Evolutionary conservation across 1,140 invertebrate species (phyloP), one percentile per base, ranked within the genome.

Genomic region (Euglossa dilemma): DNA sequence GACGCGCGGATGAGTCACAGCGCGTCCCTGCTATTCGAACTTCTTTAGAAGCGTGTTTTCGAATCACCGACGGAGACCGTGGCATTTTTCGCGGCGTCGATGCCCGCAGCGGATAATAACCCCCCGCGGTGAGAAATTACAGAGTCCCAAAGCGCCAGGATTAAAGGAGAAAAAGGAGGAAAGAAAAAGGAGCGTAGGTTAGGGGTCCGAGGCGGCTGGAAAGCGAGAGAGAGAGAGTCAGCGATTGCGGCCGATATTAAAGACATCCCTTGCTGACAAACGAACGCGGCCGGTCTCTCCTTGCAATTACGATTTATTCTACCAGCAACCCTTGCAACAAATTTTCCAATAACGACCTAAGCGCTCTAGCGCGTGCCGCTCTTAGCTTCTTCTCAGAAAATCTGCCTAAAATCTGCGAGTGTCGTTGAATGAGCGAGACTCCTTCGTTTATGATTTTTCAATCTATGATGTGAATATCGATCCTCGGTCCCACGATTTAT

Each of bases 281-380:
- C 87, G 75, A 84, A 89, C 78, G 77, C 43, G 52, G 63, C 71
- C 57, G 63, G 69, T 90, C 78, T 90, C 77, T 86, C 83, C 64
- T 36, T 79, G 85, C 85, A 91, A 91, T 91, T 91, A 91, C 80
- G 81, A 87, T 85, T 87, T 85, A 85, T 50, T 52, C 59, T 47
- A 36, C 59, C 70, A 73, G 50, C 76, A 78, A 83, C 18, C 59
- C 28, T 50, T 64, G 14, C 25, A n/a, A 73, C 78, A 57, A 28
- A 78, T 78, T 57, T 28, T 16, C 36, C 36, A 18, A 18, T 14
- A 4, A n/a, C 25, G 9, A 43, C 12, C 2, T n/a, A 16, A 14
- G 18, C 47, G 1, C 57, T 12, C 52, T n/a, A 20, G n/a, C 36
- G n/a, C 11, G 12, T 16, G 2, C n/a, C 63, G 8, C 25, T n/a